phyloP scores from a whole-genome alignment of 2,888 invertebrate species.

The Ommatoiulus sabulosus region DNA sequence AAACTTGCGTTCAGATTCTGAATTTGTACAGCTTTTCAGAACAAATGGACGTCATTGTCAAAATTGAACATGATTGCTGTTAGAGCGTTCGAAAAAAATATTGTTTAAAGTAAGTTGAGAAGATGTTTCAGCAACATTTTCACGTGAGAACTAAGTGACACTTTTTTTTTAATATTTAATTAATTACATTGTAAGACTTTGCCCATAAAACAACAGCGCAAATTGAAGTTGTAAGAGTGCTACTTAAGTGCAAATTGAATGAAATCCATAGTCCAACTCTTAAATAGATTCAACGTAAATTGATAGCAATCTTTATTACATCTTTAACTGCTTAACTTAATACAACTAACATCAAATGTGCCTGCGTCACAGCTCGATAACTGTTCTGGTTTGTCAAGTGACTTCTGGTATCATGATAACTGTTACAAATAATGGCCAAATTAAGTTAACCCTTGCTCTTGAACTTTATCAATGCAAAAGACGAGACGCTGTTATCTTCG shows the following conservation, averaged over 20 bases:
- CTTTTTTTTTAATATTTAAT: not conserved
- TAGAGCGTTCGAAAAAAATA: not conserved
- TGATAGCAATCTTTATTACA: not conserved
- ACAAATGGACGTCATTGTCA: too few species aligned
- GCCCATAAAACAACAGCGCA: not conserved
- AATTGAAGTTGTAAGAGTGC: not conserved
- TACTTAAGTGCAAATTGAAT: not conserved
- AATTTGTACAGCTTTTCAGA: too few species aligned
- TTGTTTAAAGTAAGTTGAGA: not conserved
- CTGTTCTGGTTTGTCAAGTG: not conserved
- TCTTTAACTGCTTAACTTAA: too few species aligned
- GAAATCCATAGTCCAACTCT: not conserved
- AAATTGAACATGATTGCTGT: not conserved
- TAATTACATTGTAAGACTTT: not conserved
- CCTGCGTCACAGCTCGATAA: not conserved
- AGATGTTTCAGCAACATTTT: too few species aligned
- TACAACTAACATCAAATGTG: not conserved
- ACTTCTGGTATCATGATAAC: not conserved
- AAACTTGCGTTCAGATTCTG: too few species aligned
- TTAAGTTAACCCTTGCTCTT: not conserved
- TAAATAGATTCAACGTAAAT: not conserved
- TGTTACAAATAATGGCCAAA: not conserved
- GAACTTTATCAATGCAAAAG: not conserved
- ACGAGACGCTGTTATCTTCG: not conserved
- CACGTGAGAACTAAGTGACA: too few species aligned